phyloP scores from a whole-genome alignment of 2,113 vertebrate species.

The Rhombomys opimus region DNA sequence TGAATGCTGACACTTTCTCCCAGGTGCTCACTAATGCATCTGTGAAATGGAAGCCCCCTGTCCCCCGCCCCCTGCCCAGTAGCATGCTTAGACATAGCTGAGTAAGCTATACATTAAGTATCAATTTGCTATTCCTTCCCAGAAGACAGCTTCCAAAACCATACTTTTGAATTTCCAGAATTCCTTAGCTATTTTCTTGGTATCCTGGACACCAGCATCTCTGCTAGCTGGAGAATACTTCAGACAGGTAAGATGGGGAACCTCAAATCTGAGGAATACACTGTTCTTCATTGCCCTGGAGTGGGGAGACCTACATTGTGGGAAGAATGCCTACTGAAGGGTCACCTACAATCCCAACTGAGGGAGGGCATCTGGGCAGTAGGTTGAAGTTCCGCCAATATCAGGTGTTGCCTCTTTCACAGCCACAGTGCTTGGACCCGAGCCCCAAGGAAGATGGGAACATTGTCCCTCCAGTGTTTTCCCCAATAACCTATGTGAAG shows the following conservation, averaged over 20 bases:
- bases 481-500: neutral
- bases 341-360: neutral
- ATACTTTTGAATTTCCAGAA: neutral
- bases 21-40: neutral
- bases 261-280: neutral
- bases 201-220: neutral
- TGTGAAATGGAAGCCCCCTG: neutral
- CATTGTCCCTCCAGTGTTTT: neutral
- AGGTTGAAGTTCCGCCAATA: neutral
- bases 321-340: neutral
- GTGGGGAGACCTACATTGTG: neutral
- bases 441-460: neutral
- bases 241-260: neutral
- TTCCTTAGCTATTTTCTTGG: neutral
- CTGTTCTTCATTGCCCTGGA: neutral
- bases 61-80: neutral
- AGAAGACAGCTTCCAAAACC: neutral
- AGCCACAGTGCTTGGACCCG: neutral
- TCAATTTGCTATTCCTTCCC: neutral
- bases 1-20: neutral
- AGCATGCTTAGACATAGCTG: neutral
- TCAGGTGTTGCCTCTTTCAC: neutral
- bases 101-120: neutral
- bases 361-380: neutral
- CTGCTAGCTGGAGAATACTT: neutral